These are phyloP conservation scores for Ridgeia piscesae DNA, from an alignment of 1,140 invertebrate genomes.

Conservation along the genomic window DNA sequence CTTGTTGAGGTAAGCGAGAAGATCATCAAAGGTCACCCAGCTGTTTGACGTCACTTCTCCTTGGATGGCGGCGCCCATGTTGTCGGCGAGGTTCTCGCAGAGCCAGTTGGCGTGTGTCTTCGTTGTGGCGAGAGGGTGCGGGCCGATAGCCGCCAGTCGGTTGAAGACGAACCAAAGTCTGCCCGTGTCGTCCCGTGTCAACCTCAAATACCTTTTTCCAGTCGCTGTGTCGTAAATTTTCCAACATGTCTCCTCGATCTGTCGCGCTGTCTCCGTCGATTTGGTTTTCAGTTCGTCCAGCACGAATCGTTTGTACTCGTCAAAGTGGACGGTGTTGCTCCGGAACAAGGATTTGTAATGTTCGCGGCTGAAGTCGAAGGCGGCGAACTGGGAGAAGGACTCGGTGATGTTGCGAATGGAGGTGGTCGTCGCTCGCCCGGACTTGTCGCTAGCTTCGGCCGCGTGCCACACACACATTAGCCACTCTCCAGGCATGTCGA, in stretches of 20 bases:
- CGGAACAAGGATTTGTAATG: slow-evolving; percentile 3
- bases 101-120: slow-evolving; percentile 25
- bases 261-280: not conserved
- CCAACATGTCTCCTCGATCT: slow-evolving; percentile 14
- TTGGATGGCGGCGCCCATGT: not conserved
- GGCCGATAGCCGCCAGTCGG: slow-evolving; percentile 22
- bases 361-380: not conserved
- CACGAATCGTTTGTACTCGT: not conserved
- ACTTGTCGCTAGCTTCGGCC: not conserved
- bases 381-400: not conserved
- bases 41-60: not conserved
- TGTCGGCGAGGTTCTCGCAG: slow-evolving; percentile 20
- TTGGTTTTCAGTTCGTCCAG: not conserved
- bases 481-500: slow-evolving; percentile 9
- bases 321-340: not conserved
- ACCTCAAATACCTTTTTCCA: not conserved
- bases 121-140: slow-evolving; percentile 23
- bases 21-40: not conserved
- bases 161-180: slow-evolving; percentile 32
- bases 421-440: not conserved
- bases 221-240: not conserved
- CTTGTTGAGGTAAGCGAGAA: not conserved
- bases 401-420: not conserved
- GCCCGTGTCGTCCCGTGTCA: not conserved
- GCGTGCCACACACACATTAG: slow-evolving; percentile 17